These are phyloP conservation scores for Patella depressa DNA, from an alignment of 2,888 invertebrate genomes.

Conservation along the genomic window DNA sequence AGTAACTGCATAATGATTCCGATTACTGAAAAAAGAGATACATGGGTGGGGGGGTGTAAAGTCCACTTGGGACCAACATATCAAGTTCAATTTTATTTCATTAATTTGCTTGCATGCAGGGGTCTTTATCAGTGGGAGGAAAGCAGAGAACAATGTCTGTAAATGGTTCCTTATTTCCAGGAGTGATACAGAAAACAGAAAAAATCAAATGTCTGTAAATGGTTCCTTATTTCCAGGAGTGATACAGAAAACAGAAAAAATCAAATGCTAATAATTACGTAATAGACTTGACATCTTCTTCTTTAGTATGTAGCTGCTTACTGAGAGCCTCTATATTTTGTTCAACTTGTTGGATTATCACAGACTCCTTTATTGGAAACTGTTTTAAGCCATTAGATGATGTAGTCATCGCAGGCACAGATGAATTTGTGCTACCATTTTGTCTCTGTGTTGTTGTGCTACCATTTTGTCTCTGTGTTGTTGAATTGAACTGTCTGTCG, in stretches of 20 bases:
- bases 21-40: too few relatives aligned
- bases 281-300: neutral
- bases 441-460: neutral
- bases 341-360: neutral
- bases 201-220: neutral
- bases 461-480: neutral
- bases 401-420: neutral
- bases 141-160: too few relatives aligned
- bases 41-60: too few relatives aligned
- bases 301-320: neutral
- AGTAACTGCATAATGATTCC: too few relatives aligned
- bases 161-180: too few relatives aligned
- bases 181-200: neutral
- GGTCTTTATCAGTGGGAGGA: too few relatives aligned
- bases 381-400: neutral
- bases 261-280: neutral
- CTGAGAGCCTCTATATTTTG: neutral
- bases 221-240: too few relatives aligned
- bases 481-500: neutral
- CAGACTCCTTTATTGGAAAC: neutral
- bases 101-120: too few relatives aligned
- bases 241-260: neutral
- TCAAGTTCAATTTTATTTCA: too few relatives aligned
- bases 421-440: neutral
- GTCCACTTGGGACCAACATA: too few relatives aligned